phyloP scores from a whole-genome alignment of 2,113 vertebrate genomes.

The Madoqua kirkii region DNA sequence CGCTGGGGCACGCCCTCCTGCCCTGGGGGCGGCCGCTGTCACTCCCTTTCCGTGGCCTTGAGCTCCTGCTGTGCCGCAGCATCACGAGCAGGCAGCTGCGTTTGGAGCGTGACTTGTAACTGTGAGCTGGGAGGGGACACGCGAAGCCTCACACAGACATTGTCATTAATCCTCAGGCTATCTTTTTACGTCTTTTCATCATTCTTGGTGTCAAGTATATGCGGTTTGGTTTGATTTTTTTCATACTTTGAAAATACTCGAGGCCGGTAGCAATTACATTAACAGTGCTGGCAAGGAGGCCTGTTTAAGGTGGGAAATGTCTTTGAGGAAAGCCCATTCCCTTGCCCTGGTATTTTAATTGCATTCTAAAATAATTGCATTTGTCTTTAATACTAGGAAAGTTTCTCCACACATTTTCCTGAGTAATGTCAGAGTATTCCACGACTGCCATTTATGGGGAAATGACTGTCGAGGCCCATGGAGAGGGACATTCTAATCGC shows the following conservation, averaged over 20 bases:
- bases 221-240: neutral
- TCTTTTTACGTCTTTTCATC: neutral
- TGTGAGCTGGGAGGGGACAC: neutral
- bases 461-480: conserved; percentile 64
- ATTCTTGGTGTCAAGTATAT: neutral
- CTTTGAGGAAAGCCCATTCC: neutral
- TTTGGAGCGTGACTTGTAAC: neutral
- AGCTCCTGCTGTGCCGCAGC: fast-evolving
- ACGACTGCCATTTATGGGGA: neutral
- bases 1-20: fast-evolving
- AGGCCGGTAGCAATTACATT: neutral
- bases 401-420: neutral
- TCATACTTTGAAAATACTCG: neutral
- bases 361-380: neutral
- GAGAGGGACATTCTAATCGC: conserved; percentile 78
- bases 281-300: neutral
- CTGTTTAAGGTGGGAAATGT: neutral
- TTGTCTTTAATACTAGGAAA: neutral
- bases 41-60: fast-evolving
- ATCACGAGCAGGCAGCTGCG: neutral
- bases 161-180: neutral
- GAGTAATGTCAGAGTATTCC: neutral
- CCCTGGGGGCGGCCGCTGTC: fast-evolving
- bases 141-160: neutral
- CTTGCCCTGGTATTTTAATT: neutral